Percentiles rank a stretch among this genome's conserved stretches.
phyloP scores from a whole-genome alignment of 1,140 invertebrate genomes.

The Coelopa frigida region DNA sequence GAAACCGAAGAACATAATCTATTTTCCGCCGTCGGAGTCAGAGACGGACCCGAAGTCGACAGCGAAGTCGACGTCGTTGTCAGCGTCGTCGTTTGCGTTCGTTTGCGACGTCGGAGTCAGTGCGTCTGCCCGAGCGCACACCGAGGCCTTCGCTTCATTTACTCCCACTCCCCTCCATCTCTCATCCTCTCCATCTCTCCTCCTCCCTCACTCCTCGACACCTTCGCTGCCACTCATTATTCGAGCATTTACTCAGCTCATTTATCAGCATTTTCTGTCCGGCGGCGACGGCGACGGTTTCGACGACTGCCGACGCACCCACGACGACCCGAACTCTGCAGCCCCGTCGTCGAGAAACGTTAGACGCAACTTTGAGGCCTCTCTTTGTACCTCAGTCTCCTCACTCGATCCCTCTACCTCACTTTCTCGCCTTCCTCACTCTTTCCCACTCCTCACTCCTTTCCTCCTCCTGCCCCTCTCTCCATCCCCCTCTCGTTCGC shows the following conservation, averaged over 20 bases:
- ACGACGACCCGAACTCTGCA: too few relatives aligned
- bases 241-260: conserved; percentile 16
- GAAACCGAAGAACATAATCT: conserved; percentile 2
- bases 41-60: conserved; percentile 1
- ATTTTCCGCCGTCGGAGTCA: conserved; percentile 3
- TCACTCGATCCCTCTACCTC: too few relatives aligned
- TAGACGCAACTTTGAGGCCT: too few relatives aligned
- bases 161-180: neutral
- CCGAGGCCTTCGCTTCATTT: neutral
- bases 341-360: too few relatives aligned
- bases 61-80: neutral
- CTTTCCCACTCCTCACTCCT: too few relatives aligned
- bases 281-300: too few relatives aligned
- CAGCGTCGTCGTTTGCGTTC: neutral
- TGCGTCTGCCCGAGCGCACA: neutral
- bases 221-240: conserved; percentile 7
- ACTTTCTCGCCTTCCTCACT: too few relatives aligned
- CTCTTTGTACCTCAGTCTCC: too few relatives aligned
- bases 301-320: too few relatives aligned
- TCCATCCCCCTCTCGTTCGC: too few relatives aligned
- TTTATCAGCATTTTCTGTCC: conserved; percentile 18
- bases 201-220: too few relatives aligned
- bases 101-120: neutral
- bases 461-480: too few relatives aligned
- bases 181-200: neutral